Percentiles rank a stretch among this genome's conserved stretches.
Conservation (phyloP, 2,797 vertebrate genomes). For the Taeniopygia guttata region DNA sequence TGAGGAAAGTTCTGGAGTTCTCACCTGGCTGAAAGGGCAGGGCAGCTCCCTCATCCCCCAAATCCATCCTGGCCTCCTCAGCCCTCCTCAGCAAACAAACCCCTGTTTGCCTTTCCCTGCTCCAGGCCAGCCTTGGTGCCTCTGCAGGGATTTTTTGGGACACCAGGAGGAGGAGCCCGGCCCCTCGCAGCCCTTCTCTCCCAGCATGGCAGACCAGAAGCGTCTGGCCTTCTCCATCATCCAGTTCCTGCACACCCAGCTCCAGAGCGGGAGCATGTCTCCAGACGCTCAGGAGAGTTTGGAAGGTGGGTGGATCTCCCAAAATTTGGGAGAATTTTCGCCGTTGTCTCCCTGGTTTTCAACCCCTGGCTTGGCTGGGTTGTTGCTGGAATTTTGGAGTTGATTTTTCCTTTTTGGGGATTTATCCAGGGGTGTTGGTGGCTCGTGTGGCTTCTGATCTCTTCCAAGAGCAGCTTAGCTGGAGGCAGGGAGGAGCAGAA, state of each 20-base stretch:
- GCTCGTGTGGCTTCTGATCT: neutral
- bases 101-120: too few relatives aligned
- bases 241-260: slow-evolving; percentile 91
- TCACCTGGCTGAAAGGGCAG: too few relatives aligned
- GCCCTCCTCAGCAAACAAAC: fast-evolving
- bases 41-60: neutral
- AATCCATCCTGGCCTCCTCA: fast-evolving
- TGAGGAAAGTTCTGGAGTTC: fast-evolving
- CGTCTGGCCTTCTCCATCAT: slow-evolving; percentile 93
- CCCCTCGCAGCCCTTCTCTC: neutral
- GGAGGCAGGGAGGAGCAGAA: neutral
- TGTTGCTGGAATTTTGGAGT: neutral
- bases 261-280: slow-evolving; percentile 82
- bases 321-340: fast-evolving
- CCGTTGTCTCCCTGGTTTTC: fast-evolving
- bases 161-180: neutral
- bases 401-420: neutral
- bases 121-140: fast-evolving
- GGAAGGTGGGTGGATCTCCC: neutral
- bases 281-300: slow-evolving; percentile 36
- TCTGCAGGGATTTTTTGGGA: neutral
- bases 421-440: neutral
- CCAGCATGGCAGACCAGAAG: slow-evolving; percentile 90
- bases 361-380: neutral
- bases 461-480: neutral